Conservation (phyloP, 2,888 invertebrate species). For the Andricus curvator region DNA sequence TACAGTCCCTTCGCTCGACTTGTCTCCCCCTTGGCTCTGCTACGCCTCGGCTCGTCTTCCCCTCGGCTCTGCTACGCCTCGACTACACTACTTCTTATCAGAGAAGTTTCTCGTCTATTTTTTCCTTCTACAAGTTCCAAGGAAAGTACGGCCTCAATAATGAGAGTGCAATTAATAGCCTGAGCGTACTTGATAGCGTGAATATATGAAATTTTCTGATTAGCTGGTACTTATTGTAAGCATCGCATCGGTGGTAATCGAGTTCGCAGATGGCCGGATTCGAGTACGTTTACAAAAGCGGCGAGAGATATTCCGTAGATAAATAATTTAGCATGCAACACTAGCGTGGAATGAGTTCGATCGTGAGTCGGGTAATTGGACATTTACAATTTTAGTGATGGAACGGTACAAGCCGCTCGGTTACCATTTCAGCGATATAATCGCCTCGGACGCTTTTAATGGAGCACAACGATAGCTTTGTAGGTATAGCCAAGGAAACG, state of each 20-base stretch:
- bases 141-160: neutral
- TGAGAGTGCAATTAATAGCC: neutral
- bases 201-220: slow-evolving; percentile 10
- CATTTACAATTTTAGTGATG: slow-evolving; percentile 41
- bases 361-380: slow-evolving; percentile 37
- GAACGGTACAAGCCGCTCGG: slow-evolving; percentile 33
- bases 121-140: neutral
- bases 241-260: slow-evolving; percentile 11
- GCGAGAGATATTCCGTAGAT: slow-evolving; percentile 53
- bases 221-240: slow-evolving; percentile 10
- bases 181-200: neutral
- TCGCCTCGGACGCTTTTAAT: slow-evolving; percentile 28
- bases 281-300: slow-evolving; percentile 19
- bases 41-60: too few relatives aligned
- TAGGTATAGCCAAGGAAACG: slow-evolving; percentile 1
- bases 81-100: too few relatives aligned
- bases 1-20: too few relatives aligned
- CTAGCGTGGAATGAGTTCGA: slow-evolving; percentile 33
- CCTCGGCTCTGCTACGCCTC: too few relatives aligned
- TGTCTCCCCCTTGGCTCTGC: too few relatives aligned
- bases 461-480: slow-evolving; percentile 6
- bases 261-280: slow-evolving; percentile 21
- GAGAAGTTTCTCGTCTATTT: too few relatives aligned
- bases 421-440: slow-evolving; percentile 40
- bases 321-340: slow-evolving; percentile 54